Evolutionary conservation across 2,797 vertebrate genomes (phyloP).

Genomic region (Spinibarbus caldwelli): DNA sequence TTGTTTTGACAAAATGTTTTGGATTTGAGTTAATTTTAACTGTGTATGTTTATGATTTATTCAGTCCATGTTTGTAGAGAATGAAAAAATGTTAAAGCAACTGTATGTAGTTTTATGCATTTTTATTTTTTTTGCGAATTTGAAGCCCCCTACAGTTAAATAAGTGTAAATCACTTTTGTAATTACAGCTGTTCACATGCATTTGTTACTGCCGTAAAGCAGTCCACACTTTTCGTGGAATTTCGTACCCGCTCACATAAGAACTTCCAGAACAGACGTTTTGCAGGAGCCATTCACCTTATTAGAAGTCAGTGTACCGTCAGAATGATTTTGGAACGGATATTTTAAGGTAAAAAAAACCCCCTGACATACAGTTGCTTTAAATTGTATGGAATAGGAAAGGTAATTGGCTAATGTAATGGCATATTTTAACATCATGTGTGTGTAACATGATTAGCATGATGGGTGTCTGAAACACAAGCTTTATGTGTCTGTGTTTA

Average conservation of each 20-base stretch:
- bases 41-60: not conserved
- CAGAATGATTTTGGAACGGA: not conserved
- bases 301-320: not conserved
- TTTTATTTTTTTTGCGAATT: not conserved
- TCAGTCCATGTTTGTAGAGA: not conserved
- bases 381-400: not conserved
- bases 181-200: not conserved
- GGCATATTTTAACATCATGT: not conserved
- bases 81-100: not conserved
- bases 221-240: not conserved
- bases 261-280: not conserved
- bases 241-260: not conserved
- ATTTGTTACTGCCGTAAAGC: not conserved
- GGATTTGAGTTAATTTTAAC: not conserved
- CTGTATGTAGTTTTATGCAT: not conserved
- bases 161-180: not conserved
- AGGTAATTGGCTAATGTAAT: not conserved
- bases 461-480: constrained; percentile 11
- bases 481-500: constrained; percentile 16
- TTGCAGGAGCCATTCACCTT: not conserved
- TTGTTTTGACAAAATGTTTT: not conserved
- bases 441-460: not conserved
- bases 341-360: not conserved
- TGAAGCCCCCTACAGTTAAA: not conserved
- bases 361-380: not conserved